These are phyloP conservation scores for Alligator mississippiensis DNA, from an alignment of 2,113 vertebrate genomes.

Conservation along the genomic window DNA sequence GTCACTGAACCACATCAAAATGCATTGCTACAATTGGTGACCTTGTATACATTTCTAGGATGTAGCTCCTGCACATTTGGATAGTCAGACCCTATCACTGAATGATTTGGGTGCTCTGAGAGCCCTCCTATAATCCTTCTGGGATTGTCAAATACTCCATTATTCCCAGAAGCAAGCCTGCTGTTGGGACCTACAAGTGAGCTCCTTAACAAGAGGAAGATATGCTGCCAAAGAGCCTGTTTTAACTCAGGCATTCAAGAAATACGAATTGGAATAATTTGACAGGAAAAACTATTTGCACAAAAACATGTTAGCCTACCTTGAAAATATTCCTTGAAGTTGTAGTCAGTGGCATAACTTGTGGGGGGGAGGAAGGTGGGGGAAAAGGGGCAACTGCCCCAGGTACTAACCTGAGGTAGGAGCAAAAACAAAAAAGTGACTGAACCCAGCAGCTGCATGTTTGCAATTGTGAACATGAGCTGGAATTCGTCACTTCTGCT, in stretches of 20 bases:
- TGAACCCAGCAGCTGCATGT: neutral
- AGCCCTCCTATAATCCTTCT: neutral
- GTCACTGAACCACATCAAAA: neutral
- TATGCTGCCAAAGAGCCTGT: neutral
- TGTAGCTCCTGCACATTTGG: neutral
- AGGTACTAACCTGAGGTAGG: too few species aligned
- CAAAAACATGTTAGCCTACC: neutral
- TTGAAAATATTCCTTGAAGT: neutral
- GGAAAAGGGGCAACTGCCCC: too few species aligned
- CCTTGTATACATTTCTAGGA: neutral
- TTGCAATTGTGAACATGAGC: too few species aligned
- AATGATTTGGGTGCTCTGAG: neutral
- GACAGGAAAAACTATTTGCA: neutral
- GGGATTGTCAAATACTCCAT: neutral
- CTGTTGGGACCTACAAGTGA: neutral
- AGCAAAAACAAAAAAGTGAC: too few species aligned
- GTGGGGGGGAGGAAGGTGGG: too few species aligned
- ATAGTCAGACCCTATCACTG: neutral
- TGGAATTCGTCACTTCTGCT: too few species aligned
- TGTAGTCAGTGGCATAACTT: too few species aligned
- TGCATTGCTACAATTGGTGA: neutral
- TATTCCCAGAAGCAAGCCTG: neutral
- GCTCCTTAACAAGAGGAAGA: neutral
- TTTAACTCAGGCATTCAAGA: neutral
- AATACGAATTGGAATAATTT: accelerated